phyloP scores from a whole-genome alignment of 2,797 vertebrate species.

The Manis crassicaudata region DNA sequence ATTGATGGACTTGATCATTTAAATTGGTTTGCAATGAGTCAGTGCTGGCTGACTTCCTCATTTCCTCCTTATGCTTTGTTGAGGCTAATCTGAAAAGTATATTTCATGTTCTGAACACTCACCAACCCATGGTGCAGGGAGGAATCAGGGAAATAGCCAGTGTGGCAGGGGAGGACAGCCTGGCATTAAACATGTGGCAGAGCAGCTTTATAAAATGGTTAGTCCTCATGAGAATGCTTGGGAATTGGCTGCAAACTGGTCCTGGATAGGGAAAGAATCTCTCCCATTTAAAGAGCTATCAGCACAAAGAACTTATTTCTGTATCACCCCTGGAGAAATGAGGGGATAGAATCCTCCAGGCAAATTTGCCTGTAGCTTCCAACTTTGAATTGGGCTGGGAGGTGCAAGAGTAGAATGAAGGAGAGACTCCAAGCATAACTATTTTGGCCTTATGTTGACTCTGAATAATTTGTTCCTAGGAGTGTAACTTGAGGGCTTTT shows the following conservation, averaged over 20 bases:
- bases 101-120: slow-evolving; percentile 31
- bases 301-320: background rate
- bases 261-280: background rate
- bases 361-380: background rate
- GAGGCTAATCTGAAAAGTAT: slow-evolving; percentile 50
- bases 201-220: slow-evolving; percentile 26
- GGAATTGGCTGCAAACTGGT: slow-evolving; percentile 12
- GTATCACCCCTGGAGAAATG: background rate
- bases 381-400: background rate
- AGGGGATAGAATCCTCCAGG: background rate
- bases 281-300: slow-evolving; percentile 28
- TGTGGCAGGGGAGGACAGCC: background rate
- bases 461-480: background rate
- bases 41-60: background rate
- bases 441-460: background rate
- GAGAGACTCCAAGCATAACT: background rate
- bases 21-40: slow-evolving; percentile 63
- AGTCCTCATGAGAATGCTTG: background rate
- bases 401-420: background rate
- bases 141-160: background rate
- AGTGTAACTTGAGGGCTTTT: background rate
- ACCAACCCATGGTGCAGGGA: background rate
- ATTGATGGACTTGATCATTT: slow-evolving; percentile 60
- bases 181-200: background rate
- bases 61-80: slow-evolving; percentile 45